phyloP scores from a whole-genome alignment of 2,888 invertebrate genomes.

The Cistogaster globosa region DNA sequence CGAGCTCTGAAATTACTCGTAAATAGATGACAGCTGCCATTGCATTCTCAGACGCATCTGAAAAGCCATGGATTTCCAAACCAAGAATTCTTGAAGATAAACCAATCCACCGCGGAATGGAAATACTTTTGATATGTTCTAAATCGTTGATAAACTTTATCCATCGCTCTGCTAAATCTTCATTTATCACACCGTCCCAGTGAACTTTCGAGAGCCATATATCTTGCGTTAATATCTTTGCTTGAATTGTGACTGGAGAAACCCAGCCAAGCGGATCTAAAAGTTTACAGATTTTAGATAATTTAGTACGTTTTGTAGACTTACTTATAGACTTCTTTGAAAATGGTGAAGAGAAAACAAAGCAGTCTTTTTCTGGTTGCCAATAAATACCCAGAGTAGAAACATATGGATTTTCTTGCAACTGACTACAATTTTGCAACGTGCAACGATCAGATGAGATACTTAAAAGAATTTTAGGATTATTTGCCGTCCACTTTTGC shows the following conservation, averaged over 20 bases:
- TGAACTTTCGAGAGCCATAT: not conserved
- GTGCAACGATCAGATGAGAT: no score
- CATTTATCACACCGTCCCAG: no score
- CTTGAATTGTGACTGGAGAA: not conserved
- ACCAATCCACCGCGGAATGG: conserved; percentile 31
- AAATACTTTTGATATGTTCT: conserved; percentile 18
- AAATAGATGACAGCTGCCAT: conserved; percentile 30
- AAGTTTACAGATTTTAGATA: not conserved
- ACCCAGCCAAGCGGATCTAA: conserved; percentile 43
- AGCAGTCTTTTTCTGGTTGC: not conserved
- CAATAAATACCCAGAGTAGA: no score
- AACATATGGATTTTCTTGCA: not conserved
- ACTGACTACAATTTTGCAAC: no score
- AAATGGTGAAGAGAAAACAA: conserved; percentile 17
- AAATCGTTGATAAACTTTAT: conserved; percentile 21
- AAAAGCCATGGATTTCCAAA: conserved; percentile 15
- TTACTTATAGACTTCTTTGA: not conserved
- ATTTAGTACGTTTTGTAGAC: conserved; percentile 6
- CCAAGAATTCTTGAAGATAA: conserved; percentile 23
- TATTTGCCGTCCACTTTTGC: conserved; percentile 20
- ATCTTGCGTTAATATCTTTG: no score
- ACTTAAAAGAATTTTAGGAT: no score
- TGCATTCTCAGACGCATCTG: conserved; percentile 5
- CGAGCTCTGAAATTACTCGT: conserved; percentile 30
- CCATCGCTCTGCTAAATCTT: not conserved